Base-by-base conservation (phyloP, 2,888 invertebrate genomes). In the Scaptomyza parva region DNA sequence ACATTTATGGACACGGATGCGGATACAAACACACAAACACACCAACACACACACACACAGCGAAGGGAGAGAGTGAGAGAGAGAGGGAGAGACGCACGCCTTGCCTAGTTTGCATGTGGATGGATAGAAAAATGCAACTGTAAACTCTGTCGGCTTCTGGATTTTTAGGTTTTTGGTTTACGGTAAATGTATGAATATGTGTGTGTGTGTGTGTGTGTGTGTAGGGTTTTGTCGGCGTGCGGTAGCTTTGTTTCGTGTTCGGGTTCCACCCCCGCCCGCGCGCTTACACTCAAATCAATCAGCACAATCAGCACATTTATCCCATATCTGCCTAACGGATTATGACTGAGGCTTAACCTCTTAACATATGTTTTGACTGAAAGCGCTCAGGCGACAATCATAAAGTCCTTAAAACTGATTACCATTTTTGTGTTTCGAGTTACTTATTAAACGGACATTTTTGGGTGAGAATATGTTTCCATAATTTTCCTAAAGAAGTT, bases 31-130 rank as follows among this genome's bases (percentile, higher is more conserved):
- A 28, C 17, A 41, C 37, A 43, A 48, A 33, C 62, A 50, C 43
- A 44, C 5, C 24, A 37, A 53, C 39, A 47, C 58, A 26, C 37
- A 11, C 22, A n/a, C n/a, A n/a, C n/a, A n/a, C n/a, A n/a, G n/a
- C n/a, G n/a, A n/a, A n/a, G n/a, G n/a, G n/a, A n/a, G n/a, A n/a
- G n/a, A n/a, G n/a, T n/a, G n/a, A n/a, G n/a, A n/a, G n/a, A n/a
- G n/a, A n/a, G n/a, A n/a, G n/a, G n/a, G n/a, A n/a, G n/a, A 18
- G 35, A 45, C 52, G 33, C 14, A 48, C 61, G 24, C 24, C 24
- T 24, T 24, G 30, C 22, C 48, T 76, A 45, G 44, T 74, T 67
- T 63, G 77, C 73, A 67, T 74, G 61, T 39, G 57, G 35, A 7
- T 12, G 18, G 17, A 30, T 41, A 7, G 9, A 33, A 45, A 64